Base-by-base conservation (phyloP, 2,797 vertebrate species). In the Chelmon rostratus region DNA sequence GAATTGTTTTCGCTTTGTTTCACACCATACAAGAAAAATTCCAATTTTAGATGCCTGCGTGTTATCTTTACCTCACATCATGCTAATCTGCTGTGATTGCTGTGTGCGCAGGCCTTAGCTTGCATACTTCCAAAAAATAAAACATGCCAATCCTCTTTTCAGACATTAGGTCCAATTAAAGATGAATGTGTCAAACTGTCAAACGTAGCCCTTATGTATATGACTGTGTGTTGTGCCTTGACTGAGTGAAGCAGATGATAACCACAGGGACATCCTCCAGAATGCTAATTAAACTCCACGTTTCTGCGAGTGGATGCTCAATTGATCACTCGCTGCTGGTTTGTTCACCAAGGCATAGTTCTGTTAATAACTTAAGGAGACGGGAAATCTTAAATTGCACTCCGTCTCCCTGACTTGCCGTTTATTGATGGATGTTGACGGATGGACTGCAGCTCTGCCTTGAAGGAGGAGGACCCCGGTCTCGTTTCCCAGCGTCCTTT, bases 261-360 rank as follows among this genome's bases (percentile, higher is more conserved):
- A 74, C 35, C 69, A 61, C 44, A 5, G 8, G 3, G 52, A 21
- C 31, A 38, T 71, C 44, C 28, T 54, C 6, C 53, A 38, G 59
- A 73, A 69, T 61, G n/a, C 52, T 35, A 80, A 70, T 69, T 18
- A 70, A 66, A 54, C 40, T 69, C 54, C 31, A 47, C 38, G 53
- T 68, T 54, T 68, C 70, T 73, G 47, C 49, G 67, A 57, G 47
- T 68, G 44, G 59, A 69, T 63, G 23, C 54, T 62, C 83, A 83
- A 89, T 90, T 89, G 82, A 90, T 87, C 73, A 54, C 63, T 89
- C 47, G 23, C 33, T 16, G 31, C 61, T 6, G 18, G 46, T 64
- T 74, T 81, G 74, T 70, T 76, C 75, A 77, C 64, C 40, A 70
- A 78, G 64, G 19, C 50, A 52, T 35, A 31, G 70, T 81, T 71